phyloP scores from a whole-genome alignment of 2,113 vertebrate species.

The Coracopsis vasa region DNA sequence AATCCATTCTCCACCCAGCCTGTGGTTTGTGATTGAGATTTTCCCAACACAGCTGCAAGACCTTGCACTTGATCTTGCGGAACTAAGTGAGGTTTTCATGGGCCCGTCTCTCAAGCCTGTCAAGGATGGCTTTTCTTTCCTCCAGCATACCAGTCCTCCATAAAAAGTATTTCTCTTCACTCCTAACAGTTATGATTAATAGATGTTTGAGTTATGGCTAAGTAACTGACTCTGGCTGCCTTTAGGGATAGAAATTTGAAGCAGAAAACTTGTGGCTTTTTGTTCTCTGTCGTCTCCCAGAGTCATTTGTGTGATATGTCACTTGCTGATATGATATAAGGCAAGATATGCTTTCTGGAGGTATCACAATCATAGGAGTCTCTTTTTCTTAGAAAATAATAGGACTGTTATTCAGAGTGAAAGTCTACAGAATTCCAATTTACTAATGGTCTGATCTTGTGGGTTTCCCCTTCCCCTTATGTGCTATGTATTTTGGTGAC shows the following conservation, averaged over 20 bases:
- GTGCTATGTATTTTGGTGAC: neutral
- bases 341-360: neutral
- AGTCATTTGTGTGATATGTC: neutral
- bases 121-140: too few relatives aligned
- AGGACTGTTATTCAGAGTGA: neutral
- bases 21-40: too few relatives aligned
- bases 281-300: neutral
- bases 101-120: too few relatives aligned
- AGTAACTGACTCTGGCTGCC: neutral
- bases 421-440: neutral
- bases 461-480: fast-evolving
- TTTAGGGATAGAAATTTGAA: neutral
- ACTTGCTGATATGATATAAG: neutral
- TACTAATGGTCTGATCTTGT: neutral
- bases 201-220: neutral
- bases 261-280: neutral
- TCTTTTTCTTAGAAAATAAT: neutral
- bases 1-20: too few relatives aligned
- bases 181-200: neutral
- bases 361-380: neutral
- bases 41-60: too few relatives aligned
- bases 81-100: too few relatives aligned
- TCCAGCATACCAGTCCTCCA: neutral
- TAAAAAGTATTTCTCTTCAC: neutral
- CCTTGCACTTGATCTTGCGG: too few relatives aligned